Evolutionary conservation across 2,113 vertebrate genomes (phyloP).

Genomic region (Leptocoma aspasia): DNA sequence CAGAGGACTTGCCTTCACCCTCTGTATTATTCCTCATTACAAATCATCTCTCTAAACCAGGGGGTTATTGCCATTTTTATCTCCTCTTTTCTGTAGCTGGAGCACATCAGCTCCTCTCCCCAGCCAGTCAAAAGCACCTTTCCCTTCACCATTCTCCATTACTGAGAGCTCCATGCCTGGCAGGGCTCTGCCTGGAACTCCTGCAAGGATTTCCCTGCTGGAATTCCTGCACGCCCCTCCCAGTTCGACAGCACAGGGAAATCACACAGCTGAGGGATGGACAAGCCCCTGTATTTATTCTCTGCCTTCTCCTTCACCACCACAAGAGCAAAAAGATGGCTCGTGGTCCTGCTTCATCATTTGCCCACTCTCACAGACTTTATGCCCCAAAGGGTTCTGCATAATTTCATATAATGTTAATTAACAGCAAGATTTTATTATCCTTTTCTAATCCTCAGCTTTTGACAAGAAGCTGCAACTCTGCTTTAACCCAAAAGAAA

Average conservation of each 20-base stretch:
- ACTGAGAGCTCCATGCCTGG: neutral
- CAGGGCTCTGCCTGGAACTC: neutral
- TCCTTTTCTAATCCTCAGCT: neutral
- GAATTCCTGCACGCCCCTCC: neutral
- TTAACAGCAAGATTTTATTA: neutral
- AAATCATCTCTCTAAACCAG: neutral
- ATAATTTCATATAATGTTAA: neutral
- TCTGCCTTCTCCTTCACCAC: neutral
- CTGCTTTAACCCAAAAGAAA: neutral
- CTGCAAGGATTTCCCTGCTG: neutral
- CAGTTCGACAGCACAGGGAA: neutral
- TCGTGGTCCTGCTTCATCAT: accelerated
- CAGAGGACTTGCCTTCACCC: conserved; percentile 41
- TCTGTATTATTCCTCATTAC: conserved; percentile 61
- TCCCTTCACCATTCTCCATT: neutral
- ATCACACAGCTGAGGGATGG: neutral
- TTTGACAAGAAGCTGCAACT: neutral
- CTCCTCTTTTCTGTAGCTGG: neutral
- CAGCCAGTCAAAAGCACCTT: neutral
- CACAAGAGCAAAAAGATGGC: neutral
- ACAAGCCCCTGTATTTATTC: neutral
- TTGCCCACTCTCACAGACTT: neutral
- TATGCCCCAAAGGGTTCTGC: neutral
- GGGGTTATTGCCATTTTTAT: neutral
- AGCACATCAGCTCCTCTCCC: neutral